phyloP scores from a whole-genome alignment of 2,888 invertebrate species.

The Metellina segmentata region DNA sequence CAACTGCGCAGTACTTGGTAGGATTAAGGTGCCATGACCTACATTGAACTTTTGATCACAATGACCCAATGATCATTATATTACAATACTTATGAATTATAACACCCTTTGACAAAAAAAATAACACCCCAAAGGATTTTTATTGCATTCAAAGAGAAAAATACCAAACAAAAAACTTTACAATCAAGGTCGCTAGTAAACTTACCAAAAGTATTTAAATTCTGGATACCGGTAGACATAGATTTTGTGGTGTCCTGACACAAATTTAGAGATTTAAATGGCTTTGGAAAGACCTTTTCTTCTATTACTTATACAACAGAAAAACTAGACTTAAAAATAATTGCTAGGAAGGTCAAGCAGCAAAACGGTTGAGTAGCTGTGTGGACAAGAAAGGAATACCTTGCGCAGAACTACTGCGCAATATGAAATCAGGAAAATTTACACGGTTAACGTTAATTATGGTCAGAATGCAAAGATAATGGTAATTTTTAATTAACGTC shows the following conservation, averaged over 20 bases:
- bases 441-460: conserved; percentile 10
- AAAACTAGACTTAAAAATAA: neutral
- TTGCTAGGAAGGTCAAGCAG: neutral
- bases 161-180: conserved; percentile 1
- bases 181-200: conserved; percentile 63
- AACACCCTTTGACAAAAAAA: neutral
- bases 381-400: neutral
- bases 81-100: neutral
- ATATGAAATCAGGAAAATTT: neutral
- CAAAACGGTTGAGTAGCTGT: conserved; percentile 46
- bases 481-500: no score
- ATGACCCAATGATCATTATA: neutral
- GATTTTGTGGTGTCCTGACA: conserved; percentile 70
- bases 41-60: conserved; percentile 59
- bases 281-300: conserved; percentile 37
- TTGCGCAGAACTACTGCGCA: conserved; percentile 36
- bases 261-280: conserved; percentile 56
- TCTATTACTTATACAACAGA: neutral
- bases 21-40: conserved; percentile 58
- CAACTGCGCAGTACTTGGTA: conserved; percentile 56
- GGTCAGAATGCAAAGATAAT: no score
- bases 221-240: conserved; percentile 79
- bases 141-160: neutral
- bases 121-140: no score
- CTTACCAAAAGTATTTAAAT: conserved; percentile 80